Evolutionary conservation across 92 coral and sea anemone species (phyloP).

Genomic region (Phenganax stokvisi): DNA sequence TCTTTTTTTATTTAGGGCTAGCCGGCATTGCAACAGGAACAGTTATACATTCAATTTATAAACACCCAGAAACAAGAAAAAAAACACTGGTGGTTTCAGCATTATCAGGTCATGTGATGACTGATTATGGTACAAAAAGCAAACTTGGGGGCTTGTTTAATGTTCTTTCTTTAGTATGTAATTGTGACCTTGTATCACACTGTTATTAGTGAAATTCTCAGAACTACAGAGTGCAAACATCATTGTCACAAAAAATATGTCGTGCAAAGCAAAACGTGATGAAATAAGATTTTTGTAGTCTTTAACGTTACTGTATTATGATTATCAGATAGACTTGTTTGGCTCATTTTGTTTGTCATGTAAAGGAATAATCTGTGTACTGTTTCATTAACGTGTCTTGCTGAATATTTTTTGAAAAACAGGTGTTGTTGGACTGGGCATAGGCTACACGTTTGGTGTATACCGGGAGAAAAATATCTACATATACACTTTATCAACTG

Average conservation of each 20-base stretch:
- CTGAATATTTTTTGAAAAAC: not conserved
- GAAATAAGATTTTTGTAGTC: too few relatives aligned
- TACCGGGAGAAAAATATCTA: slow-evolving; percentile 36
- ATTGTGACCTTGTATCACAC: too few relatives aligned
- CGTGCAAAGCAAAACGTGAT: too few relatives aligned
- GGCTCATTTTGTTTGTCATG: not conserved
- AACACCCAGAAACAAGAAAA: slow-evolving; percentile 34
- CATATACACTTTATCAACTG: slow-evolving; percentile 44
- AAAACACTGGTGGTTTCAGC: slow-evolving; percentile 20
- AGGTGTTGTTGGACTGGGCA: slow-evolving; percentile 34
- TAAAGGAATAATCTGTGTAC: too few relatives aligned
- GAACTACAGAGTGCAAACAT: too few relatives aligned
- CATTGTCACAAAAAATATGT: too few relatives aligned
- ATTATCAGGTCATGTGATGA: slow-evolving; percentile 21
- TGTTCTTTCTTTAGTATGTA: too few relatives aligned
- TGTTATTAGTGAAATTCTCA: too few relatives aligned
- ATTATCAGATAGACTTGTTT: too few relatives aligned
- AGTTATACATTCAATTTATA: slow-evolving; percentile 34
- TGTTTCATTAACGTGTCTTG: not conserved
- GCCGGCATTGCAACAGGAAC: slow-evolving; percentile 39
- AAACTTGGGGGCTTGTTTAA: too few relatives aligned
- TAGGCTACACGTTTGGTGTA: slow-evolving; percentile 38
- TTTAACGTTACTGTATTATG: too few relatives aligned
- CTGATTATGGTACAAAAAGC: too few relatives aligned
- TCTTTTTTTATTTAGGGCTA: slow-evolving; percentile 9